Base-by-base conservation (phyloP, 2,797 vertebrate species). In the Pangasius sanitwongsei region DNA sequence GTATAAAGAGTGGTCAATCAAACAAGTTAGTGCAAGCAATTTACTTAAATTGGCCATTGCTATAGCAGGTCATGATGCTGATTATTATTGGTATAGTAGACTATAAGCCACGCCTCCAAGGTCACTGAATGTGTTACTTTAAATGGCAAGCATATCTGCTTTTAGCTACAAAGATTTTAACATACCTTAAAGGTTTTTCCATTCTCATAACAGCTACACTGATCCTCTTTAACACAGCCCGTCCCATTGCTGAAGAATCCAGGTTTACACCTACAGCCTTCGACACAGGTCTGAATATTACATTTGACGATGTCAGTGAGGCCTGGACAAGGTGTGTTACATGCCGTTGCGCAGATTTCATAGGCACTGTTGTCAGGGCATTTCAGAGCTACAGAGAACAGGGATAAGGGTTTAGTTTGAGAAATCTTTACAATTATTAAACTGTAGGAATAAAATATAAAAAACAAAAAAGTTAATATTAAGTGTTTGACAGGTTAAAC, bases 281-380 rank as follows among this genome's bases (percentile, higher is more conserved):
- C 96, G 0, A 93, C 89, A 82, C 96, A 97, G 0, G 13, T 82
- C 0, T 88, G 84, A 0, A 92, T 92, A 50, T 59, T 44, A 77
- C 95, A 96, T 8, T 72, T 85, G 0, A 80, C 89, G 0, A 90
- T 83, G 0, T 93, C 86, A 0, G 83, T 92, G 69, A 96, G 90
- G 1, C 95, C 94, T 0, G 95, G 93, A 75, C 96, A 97, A 1
- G 92, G 91, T 63, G 89, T 87, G 83, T 89, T 92, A 78, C 95
- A 97, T 57, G 93, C 90, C 63, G 95, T 93, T 0, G 95, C 91
- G 0, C 96, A 97, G 63, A 94, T 25, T 88, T 96, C 85, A 0
- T 96, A 97, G 87, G 96, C 95, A 83, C 96, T 97, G 92, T 97
- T 93, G 4, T 90, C 31, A n/a, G 95, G 92, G 23, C 96, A 96